A percentile compares a stretch with the other conserved stretches of the same genome.
Evolutionary conservation across 53 echinoderm and acorn worm genomes (phyloP).

Genomic region (Paracentrotus lividus): DNA sequence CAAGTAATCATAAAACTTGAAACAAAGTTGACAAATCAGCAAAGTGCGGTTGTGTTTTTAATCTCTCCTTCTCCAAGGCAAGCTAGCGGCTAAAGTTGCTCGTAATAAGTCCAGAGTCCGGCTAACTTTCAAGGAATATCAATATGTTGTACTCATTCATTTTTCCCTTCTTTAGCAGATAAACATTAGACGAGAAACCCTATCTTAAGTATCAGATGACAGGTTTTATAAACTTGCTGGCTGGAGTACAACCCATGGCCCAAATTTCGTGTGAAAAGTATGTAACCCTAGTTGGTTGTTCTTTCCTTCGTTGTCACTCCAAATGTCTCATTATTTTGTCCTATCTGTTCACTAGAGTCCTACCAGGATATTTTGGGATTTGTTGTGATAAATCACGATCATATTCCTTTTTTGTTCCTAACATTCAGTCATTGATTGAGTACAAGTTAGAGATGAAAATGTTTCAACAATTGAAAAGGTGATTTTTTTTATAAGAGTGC

Average conservation of each 20-base stretch:
- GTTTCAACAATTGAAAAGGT: background rate
- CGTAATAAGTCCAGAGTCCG: slow-evolving; percentile 15
- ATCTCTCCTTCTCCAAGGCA: background rate
- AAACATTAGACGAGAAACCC: slow-evolving; percentile 10
- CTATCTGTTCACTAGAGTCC: background rate
- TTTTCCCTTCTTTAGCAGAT: background rate
- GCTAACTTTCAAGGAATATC: slow-evolving; percentile 29
- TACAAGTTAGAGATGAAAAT: background rate
- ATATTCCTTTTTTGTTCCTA: background rate
- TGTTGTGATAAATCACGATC: slow-evolving; percentile 1
- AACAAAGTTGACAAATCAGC: background rate
- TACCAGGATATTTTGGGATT: slow-evolving; percentile 18
- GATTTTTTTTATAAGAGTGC: background rate
- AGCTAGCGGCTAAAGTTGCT: background rate
- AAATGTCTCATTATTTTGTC: background rate
- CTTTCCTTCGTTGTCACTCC: background rate
- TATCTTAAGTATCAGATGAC: background rate
- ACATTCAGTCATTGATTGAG: background rate
- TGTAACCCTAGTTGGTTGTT: slow-evolving; percentile 9
- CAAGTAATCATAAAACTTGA: slow-evolving; percentile 16
- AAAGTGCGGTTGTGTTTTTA: background rate
- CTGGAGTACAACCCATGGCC: background rate
- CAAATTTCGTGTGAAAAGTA: background rate
- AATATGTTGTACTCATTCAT: background rate
- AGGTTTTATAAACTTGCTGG: slow-evolving; percentile 56